Base-by-base conservation (phyloP, 2,113 vertebrate species). In the Antennarius striatus region DNA sequence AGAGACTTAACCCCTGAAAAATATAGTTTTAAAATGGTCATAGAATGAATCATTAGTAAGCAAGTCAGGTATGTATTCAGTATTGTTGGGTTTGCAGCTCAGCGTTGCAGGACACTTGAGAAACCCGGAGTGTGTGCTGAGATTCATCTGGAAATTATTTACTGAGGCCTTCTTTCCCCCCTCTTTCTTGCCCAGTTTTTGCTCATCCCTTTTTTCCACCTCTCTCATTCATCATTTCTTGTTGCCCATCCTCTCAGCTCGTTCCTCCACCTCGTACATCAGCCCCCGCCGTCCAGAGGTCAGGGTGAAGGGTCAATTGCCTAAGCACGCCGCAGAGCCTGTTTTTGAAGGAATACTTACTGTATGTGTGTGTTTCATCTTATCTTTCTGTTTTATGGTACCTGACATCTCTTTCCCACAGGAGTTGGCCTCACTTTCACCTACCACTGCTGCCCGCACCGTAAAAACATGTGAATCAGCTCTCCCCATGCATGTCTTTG, bases 231-330 rank as follows among this genome's bases (percentile, higher is more conserved):
- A 82, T 82, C 78, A 78, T 68, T 66, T 68, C 71, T 81, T n/a
- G 15, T 62, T 71, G 47, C 59, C 59, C 42, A 56, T 61, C 70
- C 65, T 61, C 52, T 67, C 75, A 9, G 30, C 60, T 81, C 69
- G 46, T 57, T 79, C 66, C 50, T 56, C 60, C 48, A 3, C 61
- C 63, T 78, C 57, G 62, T 80, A 69, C 63, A 53, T 86, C 83
- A 81, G 75, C 75, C 32, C 66, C 40, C 30, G 49, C 56, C 10
- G 29, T 7, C 30, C 65, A 3, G 39, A 73, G 78, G 73, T 83
- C 76, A 80, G 81, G 82, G 78, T 67, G 59, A 85, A 47, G 61
- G 80, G 82, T 83, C 83, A 89, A 87, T 84, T 81, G 77, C 71
- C 62, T 42, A 59, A 65, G 67, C 46, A n/a, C 45, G 54, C 80